A percentile compares a stretch with the other conserved stretches of the same genome.
Conservation (phyloP, 2,797 vertebrate genomes). For the Phyllotis vaccarum region DNA sequence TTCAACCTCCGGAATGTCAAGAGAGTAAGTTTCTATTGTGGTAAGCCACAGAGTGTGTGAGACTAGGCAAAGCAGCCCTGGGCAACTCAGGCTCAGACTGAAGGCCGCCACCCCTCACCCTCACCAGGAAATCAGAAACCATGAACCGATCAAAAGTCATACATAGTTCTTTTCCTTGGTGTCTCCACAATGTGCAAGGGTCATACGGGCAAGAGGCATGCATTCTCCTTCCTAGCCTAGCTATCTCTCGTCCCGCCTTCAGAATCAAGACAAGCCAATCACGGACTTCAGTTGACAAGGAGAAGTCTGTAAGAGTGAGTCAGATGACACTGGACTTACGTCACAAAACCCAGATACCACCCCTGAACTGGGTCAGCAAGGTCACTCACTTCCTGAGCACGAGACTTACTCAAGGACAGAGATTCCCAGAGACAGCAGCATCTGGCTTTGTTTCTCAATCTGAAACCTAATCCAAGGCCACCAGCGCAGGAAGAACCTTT, state of each 20-base stretch:
- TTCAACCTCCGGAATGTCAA: background rate
- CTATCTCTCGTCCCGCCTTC: background rate
- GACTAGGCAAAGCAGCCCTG: background rate
- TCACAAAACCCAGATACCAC: background rate
- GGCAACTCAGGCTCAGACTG: background rate
- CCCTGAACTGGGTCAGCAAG: background rate
- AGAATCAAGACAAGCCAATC: background rate
- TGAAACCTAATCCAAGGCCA: background rate
- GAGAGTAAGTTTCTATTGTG: background rate
- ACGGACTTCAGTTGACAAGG: background rate
- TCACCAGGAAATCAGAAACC: background rate
- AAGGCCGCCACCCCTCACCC: background rate
- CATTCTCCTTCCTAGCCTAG: background rate
- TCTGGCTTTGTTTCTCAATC: background rate
- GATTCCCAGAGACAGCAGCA: background rate
- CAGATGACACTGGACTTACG: background rate
- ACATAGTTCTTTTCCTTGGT: rapidly evolving
- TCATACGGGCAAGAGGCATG: background rate
- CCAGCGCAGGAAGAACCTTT: background rate
- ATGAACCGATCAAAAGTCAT: rapidly evolving
- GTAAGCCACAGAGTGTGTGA: background rate
- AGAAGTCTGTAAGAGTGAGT: background rate
- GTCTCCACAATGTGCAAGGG: background rate
- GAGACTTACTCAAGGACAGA: background rate
- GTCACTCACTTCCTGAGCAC: background rate